phyloP scores from a whole-genome alignment of 92 coral and sea anemone genomes.

The Zoanthus sociatus region DNA sequence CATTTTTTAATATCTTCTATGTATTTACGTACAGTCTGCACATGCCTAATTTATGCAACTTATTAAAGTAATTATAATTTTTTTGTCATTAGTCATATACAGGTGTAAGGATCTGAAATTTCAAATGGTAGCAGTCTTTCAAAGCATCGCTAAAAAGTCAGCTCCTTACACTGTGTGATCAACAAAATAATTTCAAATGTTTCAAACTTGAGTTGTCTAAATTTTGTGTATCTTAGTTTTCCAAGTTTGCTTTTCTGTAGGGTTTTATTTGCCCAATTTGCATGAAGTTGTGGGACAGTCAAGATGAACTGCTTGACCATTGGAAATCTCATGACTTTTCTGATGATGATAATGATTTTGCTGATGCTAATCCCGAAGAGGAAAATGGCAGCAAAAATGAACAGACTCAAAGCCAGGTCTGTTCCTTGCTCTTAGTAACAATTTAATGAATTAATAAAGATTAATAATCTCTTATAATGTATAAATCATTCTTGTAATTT shows the following conservation, averaged over 20 bases:
- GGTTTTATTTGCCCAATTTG: slow-evolving; percentile 98
- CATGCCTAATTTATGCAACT: too few species aligned
- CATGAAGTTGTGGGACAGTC: slow-evolving; percentile 89
- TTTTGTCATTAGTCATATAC: too few species aligned
- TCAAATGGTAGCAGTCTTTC: too few species aligned
- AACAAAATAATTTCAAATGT: too few species aligned
- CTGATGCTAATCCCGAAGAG: slow-evolving; percentile 20
- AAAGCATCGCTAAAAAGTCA: too few species aligned
- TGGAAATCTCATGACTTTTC: slow-evolving; percentile 77
- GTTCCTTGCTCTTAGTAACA: neutral
- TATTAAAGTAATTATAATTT: too few species aligned
- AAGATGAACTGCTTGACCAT: slow-evolving; percentile 86
- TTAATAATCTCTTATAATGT: neutral
- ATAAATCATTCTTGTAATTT: neutral
- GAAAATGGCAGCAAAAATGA: slow-evolving; percentile 17
- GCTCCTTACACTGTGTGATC: too few species aligned
- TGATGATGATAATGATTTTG: slow-evolving; percentile 27
- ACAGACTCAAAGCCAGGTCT: slow-evolving; percentile 42
- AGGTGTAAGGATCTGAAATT: too few species aligned
- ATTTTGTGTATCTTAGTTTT: neutral
- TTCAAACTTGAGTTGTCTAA: too few species aligned
- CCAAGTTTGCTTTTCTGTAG: slow-evolving; percentile 53
- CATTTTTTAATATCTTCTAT: too few species aligned
- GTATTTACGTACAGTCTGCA: too few species aligned
- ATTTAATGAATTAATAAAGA: neutral